Base-by-base conservation (phyloP, 2,797 vertebrate species). In the Hozukius guyotensis region DNA sequence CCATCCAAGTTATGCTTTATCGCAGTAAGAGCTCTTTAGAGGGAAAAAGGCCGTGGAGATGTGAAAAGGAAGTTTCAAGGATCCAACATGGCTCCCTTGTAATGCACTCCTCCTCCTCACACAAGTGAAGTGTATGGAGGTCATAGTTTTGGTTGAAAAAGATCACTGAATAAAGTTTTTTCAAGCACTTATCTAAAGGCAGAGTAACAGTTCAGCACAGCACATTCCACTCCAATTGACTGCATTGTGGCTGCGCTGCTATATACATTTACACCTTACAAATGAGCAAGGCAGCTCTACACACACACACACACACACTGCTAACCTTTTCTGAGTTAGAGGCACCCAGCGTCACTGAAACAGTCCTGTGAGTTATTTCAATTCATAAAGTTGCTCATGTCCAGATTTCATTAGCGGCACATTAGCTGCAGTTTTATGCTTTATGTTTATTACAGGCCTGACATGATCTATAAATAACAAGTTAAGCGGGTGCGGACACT, bases 401-500 rank as follows among this genome's bases (percentile, higher is more conserved):
- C 97, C 96, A 97, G 96, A 97, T 99, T 99, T 99, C 97, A 99
- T 98, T 98, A 98, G 97, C 96, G 88, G 96, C 96, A 96, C 97
- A 98, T 99, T 98, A 99, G 97, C 96, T 94, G 96, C 95, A 88
- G 92, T 86, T 93, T 93, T 92, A 93, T 92, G 96, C 96, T 97
- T 98, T 97, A 97, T 97, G 97, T 99, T 98, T 99, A 99, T 98
- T 97, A 97, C 97, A 92, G 96, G 92, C 96, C 96, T 97, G 97
- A 98, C 97, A 98, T 96, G 95, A 96, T 98, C 97, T 98, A 98
- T 99, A 99, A 99, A 98, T 98, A 99, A 98, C 96, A 95, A 95
- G 96, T 97, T 96, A 97, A 96, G 96, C 96, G 96, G 96, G 96
- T 95, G 96, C 93, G 96, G 95, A 95, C 82, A 74, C 85, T 92